Conservation (phyloP, 1,140 invertebrate genomes). For the Zaprionus nigranus region DNA sequence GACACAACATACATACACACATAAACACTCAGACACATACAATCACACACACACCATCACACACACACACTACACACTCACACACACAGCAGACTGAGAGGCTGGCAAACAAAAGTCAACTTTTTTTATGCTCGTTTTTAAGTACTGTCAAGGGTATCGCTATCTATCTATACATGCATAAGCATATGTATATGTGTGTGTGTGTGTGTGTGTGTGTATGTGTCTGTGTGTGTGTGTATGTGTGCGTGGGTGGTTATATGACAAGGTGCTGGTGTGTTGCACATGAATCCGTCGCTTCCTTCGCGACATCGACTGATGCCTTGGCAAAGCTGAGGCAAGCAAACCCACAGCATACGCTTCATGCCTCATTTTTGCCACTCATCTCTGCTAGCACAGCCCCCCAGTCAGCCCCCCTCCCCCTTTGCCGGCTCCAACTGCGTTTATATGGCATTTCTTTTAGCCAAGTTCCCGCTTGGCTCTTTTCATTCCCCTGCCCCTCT, state of each 20-base stretch:
- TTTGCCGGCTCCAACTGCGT: neutral
- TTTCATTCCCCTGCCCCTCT: neutral
- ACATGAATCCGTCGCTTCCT: conserved; percentile 33
- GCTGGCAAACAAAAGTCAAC: conserved; percentile 71
- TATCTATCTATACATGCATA: conserved; percentile 65
- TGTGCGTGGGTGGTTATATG: conserved; percentile 61
- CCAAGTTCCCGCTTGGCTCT: conserved; percentile 30
- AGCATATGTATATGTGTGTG: neutral
- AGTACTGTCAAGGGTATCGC: conserved; percentile 82
- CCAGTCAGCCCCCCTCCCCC: neutral
- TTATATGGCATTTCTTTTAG: conserved; percentile 22
- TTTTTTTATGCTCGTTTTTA: conserved; percentile 70
- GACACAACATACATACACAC: conserved; percentile 16
- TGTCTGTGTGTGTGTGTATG: neutral
- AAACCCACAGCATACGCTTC: conserved; percentile 57
- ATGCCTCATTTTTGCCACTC: conserved; percentile 11
- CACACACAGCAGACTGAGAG: conserved; percentile 11
- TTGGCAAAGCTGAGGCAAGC: conserved; percentile 6
- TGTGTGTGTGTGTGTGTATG: conserved; percentile 7
- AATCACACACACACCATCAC: too few species aligned
- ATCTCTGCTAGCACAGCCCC: neutral
- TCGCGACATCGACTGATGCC: conserved; percentile 30
- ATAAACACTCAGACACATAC: too few species aligned
- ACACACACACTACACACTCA: too few species aligned
- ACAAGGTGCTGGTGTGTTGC: conserved; percentile 60